Conservation (phyloP, 2,113 vertebrate genomes). For the Oreotragus oreotragus region DNA sequence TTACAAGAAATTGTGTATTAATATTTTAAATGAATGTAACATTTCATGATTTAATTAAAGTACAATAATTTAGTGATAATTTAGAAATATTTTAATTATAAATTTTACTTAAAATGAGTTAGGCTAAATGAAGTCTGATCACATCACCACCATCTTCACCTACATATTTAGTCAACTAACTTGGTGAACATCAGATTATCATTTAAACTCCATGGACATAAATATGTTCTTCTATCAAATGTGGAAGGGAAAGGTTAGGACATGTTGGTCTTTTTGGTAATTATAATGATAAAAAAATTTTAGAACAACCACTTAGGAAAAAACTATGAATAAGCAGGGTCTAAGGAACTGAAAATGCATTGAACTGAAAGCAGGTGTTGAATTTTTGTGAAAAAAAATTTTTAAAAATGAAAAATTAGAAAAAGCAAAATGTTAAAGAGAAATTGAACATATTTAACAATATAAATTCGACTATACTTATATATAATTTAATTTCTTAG, state of each 20-base stretch:
- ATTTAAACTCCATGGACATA: background rate
- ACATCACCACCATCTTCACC: background rate
- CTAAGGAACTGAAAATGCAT: background rate
- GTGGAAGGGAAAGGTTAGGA: background rate
- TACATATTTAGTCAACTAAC: background rate
- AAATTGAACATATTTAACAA: background rate
- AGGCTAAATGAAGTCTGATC: background rate
- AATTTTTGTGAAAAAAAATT: background rate
- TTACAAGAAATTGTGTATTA: background rate
- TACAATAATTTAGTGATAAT: background rate
- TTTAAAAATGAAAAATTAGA: background rate
- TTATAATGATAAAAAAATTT: background rate
- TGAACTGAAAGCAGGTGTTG: background rate
- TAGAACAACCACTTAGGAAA: background rate
- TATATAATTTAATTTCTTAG: background rate
- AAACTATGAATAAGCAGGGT: background rate
- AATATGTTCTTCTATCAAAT: background rate
- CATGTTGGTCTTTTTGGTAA: background rate
- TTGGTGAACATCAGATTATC: background rate
- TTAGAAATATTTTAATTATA: background rate
- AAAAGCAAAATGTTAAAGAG: background rate
- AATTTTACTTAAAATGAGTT: background rate
- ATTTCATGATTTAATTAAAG: background rate
- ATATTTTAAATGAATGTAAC: background rate
- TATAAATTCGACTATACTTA: background rate